phyloP scores from a whole-genome alignment of 2,113 vertebrate genomes.

The Bubo blakistoni region DNA sequence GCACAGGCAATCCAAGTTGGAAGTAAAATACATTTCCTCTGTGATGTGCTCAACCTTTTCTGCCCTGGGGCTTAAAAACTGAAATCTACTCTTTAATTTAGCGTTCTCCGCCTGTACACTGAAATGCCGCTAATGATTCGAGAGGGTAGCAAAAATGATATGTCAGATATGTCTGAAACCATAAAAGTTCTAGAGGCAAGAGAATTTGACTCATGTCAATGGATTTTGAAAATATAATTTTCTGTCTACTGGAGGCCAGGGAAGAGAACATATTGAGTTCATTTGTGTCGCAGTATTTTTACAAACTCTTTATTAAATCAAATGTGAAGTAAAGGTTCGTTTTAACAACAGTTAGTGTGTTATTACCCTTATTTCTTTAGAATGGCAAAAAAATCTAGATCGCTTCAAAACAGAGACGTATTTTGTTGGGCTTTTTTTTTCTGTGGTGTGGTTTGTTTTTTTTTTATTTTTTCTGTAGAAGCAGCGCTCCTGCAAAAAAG shows the following conservation, averaged over 20 bases:
- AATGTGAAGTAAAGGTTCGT: background rate
- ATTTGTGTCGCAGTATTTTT: background rate
- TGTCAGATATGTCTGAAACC: conserved; percentile 17
- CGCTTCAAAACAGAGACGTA: background rate
- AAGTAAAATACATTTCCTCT: conserved; percentile 64
- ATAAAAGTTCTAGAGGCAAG: conserved; percentile 15
- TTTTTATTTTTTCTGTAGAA: background rate
- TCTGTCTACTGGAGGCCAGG: background rate
- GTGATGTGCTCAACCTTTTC: conserved; percentile 56
- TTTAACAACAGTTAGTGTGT: background rate
- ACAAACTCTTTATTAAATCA: background rate
- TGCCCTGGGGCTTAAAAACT: conserved; percentile 58
- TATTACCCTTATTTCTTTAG: background rate
- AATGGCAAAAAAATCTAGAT: background rate
- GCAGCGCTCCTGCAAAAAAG: background rate
- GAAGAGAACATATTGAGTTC: background rate
- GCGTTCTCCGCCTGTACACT: background rate
- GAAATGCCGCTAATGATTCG: conserved; percentile 30
- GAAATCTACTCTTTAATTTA: conserved; percentile 62
- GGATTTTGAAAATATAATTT: conserved; percentile 36
- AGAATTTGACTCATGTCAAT: background rate
- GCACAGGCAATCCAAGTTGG: conserved; percentile 22
- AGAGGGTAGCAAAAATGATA: conserved; percentile 12
- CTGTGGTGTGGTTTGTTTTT: too few relatives aligned
- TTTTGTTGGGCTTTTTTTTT: background rate